phyloP scores from a whole-genome alignment of 2,888 invertebrate species.

The Calliphora vomitoria region DNA sequence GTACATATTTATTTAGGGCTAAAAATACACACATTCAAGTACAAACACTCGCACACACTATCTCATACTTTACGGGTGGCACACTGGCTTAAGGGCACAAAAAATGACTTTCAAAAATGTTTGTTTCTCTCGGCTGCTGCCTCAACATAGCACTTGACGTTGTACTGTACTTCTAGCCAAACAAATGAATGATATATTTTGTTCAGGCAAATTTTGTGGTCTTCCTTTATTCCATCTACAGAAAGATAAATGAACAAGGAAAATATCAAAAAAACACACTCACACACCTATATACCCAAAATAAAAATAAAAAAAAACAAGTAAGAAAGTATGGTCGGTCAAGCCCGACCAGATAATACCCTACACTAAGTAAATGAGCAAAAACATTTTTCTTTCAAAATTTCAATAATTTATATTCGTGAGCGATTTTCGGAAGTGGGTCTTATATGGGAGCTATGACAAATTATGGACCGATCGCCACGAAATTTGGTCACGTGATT shows the following conservation, averaged over 20 bases:
- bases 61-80: conserved; percentile 31
- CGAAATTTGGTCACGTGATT: too few species aligned
- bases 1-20: conserved; percentile 28
- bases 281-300: neutral
- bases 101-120: conserved; percentile 20
- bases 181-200: conserved; percentile 58
- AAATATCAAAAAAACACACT: neutral
- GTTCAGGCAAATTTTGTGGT: conserved; percentile 49
- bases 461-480: too few species aligned
- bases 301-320: conserved; percentile 18
- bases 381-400: too few species aligned
- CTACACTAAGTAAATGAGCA: too few species aligned
- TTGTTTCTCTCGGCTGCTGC: conserved; percentile 7
- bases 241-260: conserved; percentile 10
- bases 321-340: too few species aligned
- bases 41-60: neutral
- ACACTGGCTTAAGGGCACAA: conserved; percentile 27
- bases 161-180: conserved; percentile 16
- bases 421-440: too few species aligned
- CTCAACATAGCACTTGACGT: neutral
- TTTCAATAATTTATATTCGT: too few species aligned
- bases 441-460: too few species aligned
- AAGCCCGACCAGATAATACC: too few species aligned
- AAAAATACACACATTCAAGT: conserved; percentile 11
- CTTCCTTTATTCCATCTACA: neutral